These are phyloP conservation scores for Nylanderia fulva DNA, from an alignment of 1,140 invertebrate species.

Conservation along the genomic window DNA sequence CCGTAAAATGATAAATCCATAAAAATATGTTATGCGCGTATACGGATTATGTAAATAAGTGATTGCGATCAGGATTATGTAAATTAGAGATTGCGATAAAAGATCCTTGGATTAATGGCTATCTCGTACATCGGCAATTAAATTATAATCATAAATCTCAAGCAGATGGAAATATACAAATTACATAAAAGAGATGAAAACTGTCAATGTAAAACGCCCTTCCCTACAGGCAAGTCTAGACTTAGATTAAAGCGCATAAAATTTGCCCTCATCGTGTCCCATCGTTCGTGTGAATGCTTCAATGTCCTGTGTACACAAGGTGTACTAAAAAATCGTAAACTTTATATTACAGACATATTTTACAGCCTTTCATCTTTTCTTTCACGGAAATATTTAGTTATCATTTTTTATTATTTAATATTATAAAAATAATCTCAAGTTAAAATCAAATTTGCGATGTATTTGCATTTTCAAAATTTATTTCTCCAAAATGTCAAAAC, in stretches of 20 bases:
- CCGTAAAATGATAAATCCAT: slow-evolving; percentile 29
- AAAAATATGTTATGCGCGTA: slow-evolving; percentile 6
- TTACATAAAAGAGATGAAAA: slow-evolving; percentile 45
- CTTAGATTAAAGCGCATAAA: slow-evolving; percentile 53
- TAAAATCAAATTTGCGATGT: background rate
- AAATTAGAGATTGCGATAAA: slow-evolving; percentile 35
- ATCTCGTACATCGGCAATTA: slow-evolving; percentile 11
- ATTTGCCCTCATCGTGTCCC: slow-evolving; percentile 25
- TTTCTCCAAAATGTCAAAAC: background rate
- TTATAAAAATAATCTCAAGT: background rate
- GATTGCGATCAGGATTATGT: slow-evolving; percentile 18
- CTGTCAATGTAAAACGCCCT: slow-evolving; percentile 28
- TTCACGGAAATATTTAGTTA: background rate
- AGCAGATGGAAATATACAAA: slow-evolving; percentile 27
- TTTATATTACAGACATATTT: background rate
- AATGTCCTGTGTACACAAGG: background rate
- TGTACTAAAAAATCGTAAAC: slow-evolving; percentile 24
- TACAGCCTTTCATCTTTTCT: background rate
- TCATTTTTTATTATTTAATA: background rate
- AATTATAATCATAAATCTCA: slow-evolving; percentile 40
- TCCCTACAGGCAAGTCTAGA: slow-evolving; percentile 13
- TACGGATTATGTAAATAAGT: slow-evolving; percentile 28
- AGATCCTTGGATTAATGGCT: slow-evolving; percentile 25
- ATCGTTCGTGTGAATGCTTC: background rate
- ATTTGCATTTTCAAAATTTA: background rate